Percentiles rank a stretch among this genome's conserved stretches.
phyloP scores from a whole-genome alignment of 2,888 invertebrate species.

The Pelosia muscerda region DNA sequence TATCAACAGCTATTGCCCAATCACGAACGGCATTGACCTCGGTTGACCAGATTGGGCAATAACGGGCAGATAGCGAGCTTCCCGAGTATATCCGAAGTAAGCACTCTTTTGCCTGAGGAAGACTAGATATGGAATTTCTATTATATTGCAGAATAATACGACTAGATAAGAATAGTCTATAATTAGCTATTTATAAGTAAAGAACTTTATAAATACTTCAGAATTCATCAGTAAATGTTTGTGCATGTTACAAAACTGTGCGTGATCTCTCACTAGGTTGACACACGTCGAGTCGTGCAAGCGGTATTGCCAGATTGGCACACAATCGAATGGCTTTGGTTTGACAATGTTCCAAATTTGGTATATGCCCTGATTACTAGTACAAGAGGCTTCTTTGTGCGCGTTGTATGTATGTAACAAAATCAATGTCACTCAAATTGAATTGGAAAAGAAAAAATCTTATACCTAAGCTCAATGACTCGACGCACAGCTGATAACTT shows the following conservation, averaged over 20 bases:
- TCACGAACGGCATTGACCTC: not conserved
- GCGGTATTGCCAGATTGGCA: slow-evolving; percentile 46
- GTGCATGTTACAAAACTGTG: not conserved
- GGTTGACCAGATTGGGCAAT: not conserved
- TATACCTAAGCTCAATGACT: not conserved
- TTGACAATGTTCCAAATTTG: slow-evolving; percentile 52
- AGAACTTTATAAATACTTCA: not conserved
- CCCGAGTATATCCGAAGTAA: not conserved
- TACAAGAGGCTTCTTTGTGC: slow-evolving; percentile 28
- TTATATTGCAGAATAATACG: too few species aligned
- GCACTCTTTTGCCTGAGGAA: not conserved
- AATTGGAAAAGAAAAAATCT: not conserved
- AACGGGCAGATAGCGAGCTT: not conserved
- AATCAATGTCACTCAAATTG: not conserved
- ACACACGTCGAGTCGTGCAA: slow-evolving; percentile 40
- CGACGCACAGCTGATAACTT: slow-evolving; percentile 1
- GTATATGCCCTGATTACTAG: slow-evolving; percentile 39
- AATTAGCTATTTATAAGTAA: not conserved
- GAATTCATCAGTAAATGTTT: not conserved
- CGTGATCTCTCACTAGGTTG: slow-evolving; percentile 26
- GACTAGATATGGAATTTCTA: not conserved
- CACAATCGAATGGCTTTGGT: slow-evolving; percentile 50
- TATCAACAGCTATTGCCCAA: not conserved
- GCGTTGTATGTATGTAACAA: slow-evolving; percentile 14
- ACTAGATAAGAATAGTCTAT: too few species aligned